Conservation (phyloP, 2,797 vertebrate genomes). For the Moxostoma hubbsi region DNA sequence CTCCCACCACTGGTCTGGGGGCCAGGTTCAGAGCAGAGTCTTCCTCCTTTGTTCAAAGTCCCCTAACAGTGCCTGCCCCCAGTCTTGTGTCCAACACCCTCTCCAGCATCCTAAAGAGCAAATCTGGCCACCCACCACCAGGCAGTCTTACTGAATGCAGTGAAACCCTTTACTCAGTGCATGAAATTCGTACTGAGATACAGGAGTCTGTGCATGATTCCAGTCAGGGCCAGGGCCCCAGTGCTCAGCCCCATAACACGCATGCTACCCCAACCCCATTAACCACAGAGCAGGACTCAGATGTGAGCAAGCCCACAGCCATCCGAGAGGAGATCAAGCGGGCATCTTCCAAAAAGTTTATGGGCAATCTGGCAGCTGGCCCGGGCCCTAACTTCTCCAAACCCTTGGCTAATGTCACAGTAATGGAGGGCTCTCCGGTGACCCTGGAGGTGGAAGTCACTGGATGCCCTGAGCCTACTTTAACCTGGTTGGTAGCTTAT, state of each 20-base stretch:
- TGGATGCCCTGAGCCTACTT: conserved; percentile 87
- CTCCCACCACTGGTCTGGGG: conserved; percentile 63
- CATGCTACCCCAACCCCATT: conserved; percentile 80
- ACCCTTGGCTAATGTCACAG: conserved; percentile 84
- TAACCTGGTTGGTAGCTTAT: conserved; percentile 97
- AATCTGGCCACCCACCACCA: conserved; percentile 52
- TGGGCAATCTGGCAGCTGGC: conserved; percentile 78
- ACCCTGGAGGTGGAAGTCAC: conserved; percentile 94
- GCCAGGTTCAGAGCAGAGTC: conserved; percentile 74
- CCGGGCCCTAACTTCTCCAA: conserved; percentile 86
- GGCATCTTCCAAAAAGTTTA: conserved; percentile 77
- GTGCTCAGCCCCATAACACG: conserved; percentile 72
- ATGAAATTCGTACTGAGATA: conserved; percentile 68
- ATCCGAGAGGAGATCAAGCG: conserved; percentile 85
- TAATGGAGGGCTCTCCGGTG: conserved; percentile 92
- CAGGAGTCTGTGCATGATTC: conserved; percentile 84
- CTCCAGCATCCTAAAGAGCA: conserved; percentile 66
- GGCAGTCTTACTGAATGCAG: conserved; percentile 67
- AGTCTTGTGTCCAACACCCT: conserved; percentile 67
- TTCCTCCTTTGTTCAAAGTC: conserved; percentile 71
- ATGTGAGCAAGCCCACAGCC: conserved; percentile 79
- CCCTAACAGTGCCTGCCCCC: conserved; percentile 67
- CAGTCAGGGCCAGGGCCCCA: conserved; percentile 51
- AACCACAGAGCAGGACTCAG: conserved; percentile 77
- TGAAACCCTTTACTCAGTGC: conserved; percentile 70